Evolutionary conservation across 2,797 vertebrate species (phyloP).

Genomic region (Megaceryle alcyon): DNA sequence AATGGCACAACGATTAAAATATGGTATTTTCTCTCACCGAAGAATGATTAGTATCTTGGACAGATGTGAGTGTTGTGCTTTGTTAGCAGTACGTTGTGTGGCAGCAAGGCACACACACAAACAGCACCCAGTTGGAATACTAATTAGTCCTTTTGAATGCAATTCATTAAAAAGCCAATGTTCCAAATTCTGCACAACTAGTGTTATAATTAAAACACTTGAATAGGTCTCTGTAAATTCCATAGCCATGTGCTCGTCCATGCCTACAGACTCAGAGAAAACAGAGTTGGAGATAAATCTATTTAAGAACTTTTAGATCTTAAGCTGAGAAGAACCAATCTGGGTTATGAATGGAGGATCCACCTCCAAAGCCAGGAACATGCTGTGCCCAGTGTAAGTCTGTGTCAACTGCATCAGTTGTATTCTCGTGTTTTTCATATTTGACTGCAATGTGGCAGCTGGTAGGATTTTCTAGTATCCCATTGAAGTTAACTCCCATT

Average conservation of each 20-base stretch:
- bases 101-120: constrained; percentile 15
- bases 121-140: neutral
- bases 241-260: neutral
- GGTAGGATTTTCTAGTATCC: neutral
- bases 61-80: constrained; percentile 35
- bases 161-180: constrained; percentile 43
- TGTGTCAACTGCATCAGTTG: neutral
- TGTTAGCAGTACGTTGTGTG: neutral
- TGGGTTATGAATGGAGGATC: neutral
- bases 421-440: neutral
- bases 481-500: neutral
- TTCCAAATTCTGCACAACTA: constrained; percentile 23
- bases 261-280: neutral
- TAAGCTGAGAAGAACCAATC: neutral
- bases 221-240: constrained; percentile 7
- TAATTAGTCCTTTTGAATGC: constrained; percentile 9
- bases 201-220: constrained; percentile 29
- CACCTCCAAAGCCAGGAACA: neutral
- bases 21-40: constrained; percentile 16
- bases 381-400: neutral
- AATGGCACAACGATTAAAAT: neutral
- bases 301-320: neutral
- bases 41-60: constrained; percentile 43
- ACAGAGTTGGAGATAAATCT: neutral
- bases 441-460: neutral